phyloP scores from a whole-genome alignment of 2,113 vertebrate species.

The Genyomyrus donnyi region DNA sequence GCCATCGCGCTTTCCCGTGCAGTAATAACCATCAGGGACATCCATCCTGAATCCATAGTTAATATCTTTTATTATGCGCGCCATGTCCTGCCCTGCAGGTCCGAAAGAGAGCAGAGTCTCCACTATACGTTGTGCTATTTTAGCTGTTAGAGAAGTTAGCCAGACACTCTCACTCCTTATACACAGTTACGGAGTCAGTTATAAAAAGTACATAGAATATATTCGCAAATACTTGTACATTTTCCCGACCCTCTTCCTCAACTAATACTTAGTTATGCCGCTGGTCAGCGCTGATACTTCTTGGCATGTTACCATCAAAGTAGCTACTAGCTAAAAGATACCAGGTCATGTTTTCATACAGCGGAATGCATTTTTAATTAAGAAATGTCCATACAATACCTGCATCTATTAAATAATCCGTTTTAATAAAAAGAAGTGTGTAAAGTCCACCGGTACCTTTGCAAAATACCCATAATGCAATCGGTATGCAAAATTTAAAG shows the following conservation, averaged over 20 bases:
- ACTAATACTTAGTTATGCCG: not conserved
- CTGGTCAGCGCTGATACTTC: not conserved
- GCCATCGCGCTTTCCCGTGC: not conserved
- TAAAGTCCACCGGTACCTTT: not conserved
- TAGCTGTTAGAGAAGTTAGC: not conserved
- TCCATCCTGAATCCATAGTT: not conserved
- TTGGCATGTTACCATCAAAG: not conserved
- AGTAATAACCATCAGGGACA: not conserved
- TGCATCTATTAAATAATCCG: not conserved
- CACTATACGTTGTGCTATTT: not conserved
- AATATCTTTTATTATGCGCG: not conserved
- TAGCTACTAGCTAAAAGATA: not conserved
- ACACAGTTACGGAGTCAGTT: not conserved
- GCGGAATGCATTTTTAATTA: not conserved
- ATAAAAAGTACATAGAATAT: not conserved
- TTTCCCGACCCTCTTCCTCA: not conserved
- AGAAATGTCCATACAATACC: not conserved
- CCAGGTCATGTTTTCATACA: not conserved
- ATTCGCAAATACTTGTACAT: not conserved
- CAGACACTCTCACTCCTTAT: not conserved
- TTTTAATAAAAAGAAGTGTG: not conserved
- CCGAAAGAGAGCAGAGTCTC: not conserved
- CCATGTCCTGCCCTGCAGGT: not conserved
- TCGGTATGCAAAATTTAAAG: not conserved
- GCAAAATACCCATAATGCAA: slow-evolving; percentile 9